phyloP scores from a whole-genome alignment of 2,113 vertebrate genomes.

The Monopterus albus region DNA sequence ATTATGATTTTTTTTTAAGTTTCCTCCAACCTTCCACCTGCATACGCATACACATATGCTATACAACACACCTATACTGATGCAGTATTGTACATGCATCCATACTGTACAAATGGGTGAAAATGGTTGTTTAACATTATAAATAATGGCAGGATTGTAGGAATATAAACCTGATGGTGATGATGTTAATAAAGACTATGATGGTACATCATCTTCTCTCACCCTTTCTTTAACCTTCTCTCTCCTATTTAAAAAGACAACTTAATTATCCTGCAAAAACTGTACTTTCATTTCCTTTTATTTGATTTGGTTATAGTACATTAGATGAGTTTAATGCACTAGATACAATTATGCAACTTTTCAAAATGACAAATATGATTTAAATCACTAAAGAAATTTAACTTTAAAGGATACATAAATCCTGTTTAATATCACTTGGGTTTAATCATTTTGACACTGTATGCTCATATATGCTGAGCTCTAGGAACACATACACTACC shows the following conservation, averaged over 20 bases:
- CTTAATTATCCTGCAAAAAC: too few relatives aligned
- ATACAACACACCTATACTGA: too few relatives aligned
- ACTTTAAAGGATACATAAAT: neutral
- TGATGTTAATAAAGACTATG: neutral
- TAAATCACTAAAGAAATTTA: neutral
- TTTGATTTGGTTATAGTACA: neutral
- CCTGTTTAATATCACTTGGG: too few relatives aligned
- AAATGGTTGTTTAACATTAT: neutral
- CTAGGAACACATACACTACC: too few relatives aligned
- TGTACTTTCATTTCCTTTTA: too few relatives aligned
- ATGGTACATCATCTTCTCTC: too few relatives aligned
- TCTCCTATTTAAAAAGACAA: too few relatives aligned
- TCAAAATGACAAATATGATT: neutral
- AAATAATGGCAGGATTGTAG: neutral
- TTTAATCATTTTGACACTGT: neutral
- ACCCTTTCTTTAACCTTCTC: too few relatives aligned
- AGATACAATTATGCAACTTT: neutral
- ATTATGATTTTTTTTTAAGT: neutral
- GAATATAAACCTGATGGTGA: neutral
- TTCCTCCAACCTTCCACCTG: neutral
- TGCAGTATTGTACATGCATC: too few relatives aligned
- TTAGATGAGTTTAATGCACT: neutral
- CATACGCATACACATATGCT: neutral
- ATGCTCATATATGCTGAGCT: too few relatives aligned
- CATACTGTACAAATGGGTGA: neutral